phyloP scores from a whole-genome alignment of 2,888 invertebrate species.

The Himalopsyche kuldschensis region DNA sequence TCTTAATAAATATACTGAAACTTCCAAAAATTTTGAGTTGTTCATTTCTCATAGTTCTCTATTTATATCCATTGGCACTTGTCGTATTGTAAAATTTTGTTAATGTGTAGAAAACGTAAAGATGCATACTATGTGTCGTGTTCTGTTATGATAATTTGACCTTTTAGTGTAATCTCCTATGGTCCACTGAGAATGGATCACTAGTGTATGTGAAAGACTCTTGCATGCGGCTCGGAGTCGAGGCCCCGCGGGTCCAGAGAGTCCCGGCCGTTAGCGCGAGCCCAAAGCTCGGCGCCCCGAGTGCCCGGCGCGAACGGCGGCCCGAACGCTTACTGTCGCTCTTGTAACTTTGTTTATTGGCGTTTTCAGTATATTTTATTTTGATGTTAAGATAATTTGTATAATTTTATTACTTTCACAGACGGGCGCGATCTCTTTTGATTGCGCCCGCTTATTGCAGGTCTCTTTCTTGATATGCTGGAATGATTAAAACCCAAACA shows the following conservation, averaged over 20 bases:
- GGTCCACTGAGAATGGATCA: conserved; percentile 4
- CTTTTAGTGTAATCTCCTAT: conserved; percentile 10
- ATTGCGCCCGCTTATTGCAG: conserved; percentile 4
- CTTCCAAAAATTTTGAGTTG: conserved; percentile 21
- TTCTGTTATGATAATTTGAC: conserved; percentile 16
- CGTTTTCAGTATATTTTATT: conserved; percentile 35
- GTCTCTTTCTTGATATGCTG: conserved; percentile 21
- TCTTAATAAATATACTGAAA: conserved; percentile 32
- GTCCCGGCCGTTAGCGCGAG: neutral
- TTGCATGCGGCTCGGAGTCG: conserved; percentile 14
- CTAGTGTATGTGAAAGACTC: conserved; percentile 18
- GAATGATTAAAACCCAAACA: neutral
- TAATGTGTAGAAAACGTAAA: conserved; percentile 21
- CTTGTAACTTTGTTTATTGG: conserved; percentile 27
- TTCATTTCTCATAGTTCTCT: conserved; percentile 6
- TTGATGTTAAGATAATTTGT: conserved; percentile 1
- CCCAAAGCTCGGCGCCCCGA: neutral
- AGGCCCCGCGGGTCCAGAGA: conserved; percentile 6
- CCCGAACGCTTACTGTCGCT: conserved; percentile 26
- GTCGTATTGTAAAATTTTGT: conserved; percentile 20
- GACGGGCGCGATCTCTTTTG: neutral
- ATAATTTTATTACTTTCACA: neutral
- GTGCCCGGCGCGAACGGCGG: neutral
- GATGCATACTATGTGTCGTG: conserved; percentile 24
- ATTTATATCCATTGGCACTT: conserved; percentile 29